These are phyloP conservation scores for Chionodraco myersi DNA, from an alignment of 2,113 vertebrate species.

Conservation along the genomic window DNA sequence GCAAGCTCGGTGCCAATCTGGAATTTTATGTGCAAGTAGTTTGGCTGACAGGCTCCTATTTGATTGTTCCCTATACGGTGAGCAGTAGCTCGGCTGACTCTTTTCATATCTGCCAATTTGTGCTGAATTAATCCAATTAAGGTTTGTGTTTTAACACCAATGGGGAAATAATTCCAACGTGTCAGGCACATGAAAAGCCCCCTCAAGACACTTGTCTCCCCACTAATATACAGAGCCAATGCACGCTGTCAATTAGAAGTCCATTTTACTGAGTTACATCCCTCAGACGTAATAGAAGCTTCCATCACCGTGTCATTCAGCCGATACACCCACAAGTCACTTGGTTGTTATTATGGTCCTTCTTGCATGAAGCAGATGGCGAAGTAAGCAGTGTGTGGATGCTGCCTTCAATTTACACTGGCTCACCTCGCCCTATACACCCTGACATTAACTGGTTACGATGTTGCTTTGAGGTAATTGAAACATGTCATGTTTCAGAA, in stretches of 20 bases:
- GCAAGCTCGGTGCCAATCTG: constrained; percentile 23
- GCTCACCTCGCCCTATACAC: not conserved
- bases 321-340: constrained; percentile 24
- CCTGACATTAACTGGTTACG: not conserved
- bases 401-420: not conserved
- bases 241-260: constrained; percentile 70
- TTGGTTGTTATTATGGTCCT: not conserved
- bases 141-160: constrained; percentile 55
- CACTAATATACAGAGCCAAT: constrained; percentile 61
- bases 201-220: constrained; percentile 57
- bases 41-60: not conserved
- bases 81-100: constrained; percentile 40
- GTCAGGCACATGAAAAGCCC: constrained; percentile 63
- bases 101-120: constrained; percentile 62
- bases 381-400: not conserved
- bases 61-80: constrained; percentile 22
- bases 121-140: constrained; percentile 70
- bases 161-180: constrained; percentile 62
- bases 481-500: not conserved
- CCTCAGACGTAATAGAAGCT: constrained; percentile 48
- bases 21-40: constrained; percentile 34
- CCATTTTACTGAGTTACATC: constrained; percentile 53
- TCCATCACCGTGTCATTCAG: constrained; percentile 13
- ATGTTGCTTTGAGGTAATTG: not conserved
- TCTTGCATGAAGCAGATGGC: constrained; percentile 23